phyloP scores from a whole-genome alignment of 2,113 vertebrate genomes.

The Pterophyllum scalare region DNA sequence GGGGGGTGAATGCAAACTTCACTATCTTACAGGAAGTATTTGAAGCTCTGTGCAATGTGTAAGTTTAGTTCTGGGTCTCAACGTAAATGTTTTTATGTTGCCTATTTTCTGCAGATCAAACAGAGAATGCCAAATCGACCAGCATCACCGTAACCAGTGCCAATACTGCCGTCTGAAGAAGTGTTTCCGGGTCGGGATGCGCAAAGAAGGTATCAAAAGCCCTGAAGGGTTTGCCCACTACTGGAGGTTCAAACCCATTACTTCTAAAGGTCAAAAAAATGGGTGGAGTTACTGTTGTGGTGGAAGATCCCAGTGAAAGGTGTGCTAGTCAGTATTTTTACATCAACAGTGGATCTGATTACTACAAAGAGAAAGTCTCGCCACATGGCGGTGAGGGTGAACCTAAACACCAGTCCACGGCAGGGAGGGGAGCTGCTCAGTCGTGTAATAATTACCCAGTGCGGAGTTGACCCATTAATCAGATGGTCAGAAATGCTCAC shows the following conservation, averaged over 20 bases:
- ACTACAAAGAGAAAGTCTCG: neutral
- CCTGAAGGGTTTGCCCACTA: neutral
- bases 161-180: slow-evolving; percentile 99
- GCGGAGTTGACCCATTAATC: neutral
- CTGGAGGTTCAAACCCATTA: neutral
- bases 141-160: slow-evolving; percentile 98
- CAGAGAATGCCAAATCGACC: slow-evolving; percentile 97
- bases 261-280: neutral
- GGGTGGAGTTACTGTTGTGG: neutral
- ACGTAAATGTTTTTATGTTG: neutral
- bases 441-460: neutral
- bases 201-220: slow-evolving; percentile 91
- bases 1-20: slow-evolving; percentile 5
- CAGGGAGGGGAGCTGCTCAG: rapidly evolving
- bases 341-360: neutral
- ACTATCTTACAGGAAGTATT: neutral
- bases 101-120: slow-evolving; percentile 85
- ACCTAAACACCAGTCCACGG: neutral
- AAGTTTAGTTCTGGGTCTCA: neutral
- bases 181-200: slow-evolving; percentile 97
- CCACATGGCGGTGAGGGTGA: neutral
- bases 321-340: neutral
- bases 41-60: neutral
- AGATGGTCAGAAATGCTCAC: neutral
- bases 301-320: neutral